A percentile compares a stretch with the other conserved stretches of the same genome.
Evolutionary conservation across 2,113 vertebrate genomes (phyloP).

Genomic region (Tetrax tetrax): DNA sequence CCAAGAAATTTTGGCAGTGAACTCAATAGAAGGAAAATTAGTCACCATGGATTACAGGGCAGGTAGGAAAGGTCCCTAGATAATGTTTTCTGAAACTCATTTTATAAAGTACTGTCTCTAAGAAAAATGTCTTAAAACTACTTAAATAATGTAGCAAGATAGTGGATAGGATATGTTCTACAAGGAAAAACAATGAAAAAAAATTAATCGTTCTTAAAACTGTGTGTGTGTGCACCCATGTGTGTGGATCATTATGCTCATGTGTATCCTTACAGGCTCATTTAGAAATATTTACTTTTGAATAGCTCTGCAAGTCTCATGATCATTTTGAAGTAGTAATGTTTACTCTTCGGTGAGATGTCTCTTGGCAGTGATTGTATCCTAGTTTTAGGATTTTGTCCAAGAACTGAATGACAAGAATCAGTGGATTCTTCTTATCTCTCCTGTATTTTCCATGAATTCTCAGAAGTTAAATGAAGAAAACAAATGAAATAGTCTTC

Average conservation of each 20-base stretch:
- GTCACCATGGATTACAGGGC: neutral
- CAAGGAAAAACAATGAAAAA: neutral
- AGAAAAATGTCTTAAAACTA: neutral
- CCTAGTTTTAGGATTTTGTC: neutral
- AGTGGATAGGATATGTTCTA: neutral
- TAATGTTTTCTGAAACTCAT: neutral
- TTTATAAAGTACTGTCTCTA: neutral
- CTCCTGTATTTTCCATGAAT: neutral
- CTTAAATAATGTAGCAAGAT: neutral
- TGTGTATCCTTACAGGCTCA: neutral
- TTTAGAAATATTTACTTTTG: neutral
- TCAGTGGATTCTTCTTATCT: neutral
- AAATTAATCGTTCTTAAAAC: neutral
- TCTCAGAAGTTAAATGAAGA: neutral
- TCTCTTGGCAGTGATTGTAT: neutral
- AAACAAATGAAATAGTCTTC: neutral
- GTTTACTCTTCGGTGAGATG: neutral
- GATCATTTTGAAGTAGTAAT: neutral
- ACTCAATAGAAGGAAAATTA: neutral
- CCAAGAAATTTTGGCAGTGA: neutral
- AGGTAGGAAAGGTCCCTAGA: neutral
- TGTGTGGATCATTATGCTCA: neutral
- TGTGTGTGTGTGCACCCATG: rapidly evolving
- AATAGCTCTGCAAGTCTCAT: neutral
- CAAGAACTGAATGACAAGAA: neutral